phyloP scores from a whole-genome alignment of 1,140 invertebrate species.

The Lepidurus arcticus region DNA sequence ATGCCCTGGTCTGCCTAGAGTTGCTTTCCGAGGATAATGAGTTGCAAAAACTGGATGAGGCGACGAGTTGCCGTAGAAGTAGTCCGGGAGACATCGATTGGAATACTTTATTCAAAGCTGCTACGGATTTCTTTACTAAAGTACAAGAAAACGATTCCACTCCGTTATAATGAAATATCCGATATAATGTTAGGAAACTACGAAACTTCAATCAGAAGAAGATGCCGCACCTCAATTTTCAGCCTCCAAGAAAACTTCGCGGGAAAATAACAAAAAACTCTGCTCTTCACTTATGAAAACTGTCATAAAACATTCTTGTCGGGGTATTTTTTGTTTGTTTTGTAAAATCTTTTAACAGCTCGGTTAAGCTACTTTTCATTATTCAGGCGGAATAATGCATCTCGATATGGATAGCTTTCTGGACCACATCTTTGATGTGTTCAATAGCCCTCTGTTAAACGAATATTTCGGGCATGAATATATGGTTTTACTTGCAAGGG shows the following conservation, averaged over 20 bases:
- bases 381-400: background rate
- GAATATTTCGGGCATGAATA: background rate
- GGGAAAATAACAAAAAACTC: background rate
- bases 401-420: background rate
- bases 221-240: background rate
- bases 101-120: conserved; percentile 1
- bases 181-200: background rate
- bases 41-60: conserved; percentile 4
- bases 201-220: background rate
- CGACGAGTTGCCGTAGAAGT: background rate
- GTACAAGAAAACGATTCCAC: background rate
- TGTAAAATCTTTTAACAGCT: background rate
- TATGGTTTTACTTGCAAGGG: background rate
- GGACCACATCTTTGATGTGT: background rate
- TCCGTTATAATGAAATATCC: background rate
- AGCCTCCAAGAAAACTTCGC: background rate
- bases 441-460: background rate
- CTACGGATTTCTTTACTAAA: background rate
- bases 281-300: background rate
- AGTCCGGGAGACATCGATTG: background rate
- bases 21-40: background rate
- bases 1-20: background rate
- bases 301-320: conserved; percentile 1
- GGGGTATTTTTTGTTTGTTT: background rate
- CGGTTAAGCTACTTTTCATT: background rate